These are phyloP conservation scores for Drosophila neocordata DNA, from an alignment of 1,140 invertebrate genomes.

Conservation along the genomic window DNA sequence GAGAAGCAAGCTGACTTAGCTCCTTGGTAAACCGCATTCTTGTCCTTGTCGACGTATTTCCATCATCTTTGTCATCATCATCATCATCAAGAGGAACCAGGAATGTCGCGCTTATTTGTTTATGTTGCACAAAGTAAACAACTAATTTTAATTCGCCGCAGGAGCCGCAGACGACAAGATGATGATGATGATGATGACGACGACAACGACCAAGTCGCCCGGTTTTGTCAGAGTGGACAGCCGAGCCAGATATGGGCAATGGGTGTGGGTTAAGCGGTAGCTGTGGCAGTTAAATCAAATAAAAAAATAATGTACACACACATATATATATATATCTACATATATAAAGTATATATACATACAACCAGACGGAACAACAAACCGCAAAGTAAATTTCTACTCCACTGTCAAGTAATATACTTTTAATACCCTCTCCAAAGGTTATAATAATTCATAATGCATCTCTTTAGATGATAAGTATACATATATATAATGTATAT, in stretches of 20 bases:
- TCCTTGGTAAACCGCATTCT: slow-evolving; percentile 1
- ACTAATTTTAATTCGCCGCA: slow-evolving; percentile 80
- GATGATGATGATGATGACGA: slow-evolving; percentile 33
- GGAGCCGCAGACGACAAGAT: slow-evolving; percentile 64
- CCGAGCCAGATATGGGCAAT: slow-evolving; percentile 1
- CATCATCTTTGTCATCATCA: slow-evolving; percentile 30
- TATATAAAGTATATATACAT: neutral
- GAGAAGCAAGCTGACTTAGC: neutral
- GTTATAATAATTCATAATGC: neutral
- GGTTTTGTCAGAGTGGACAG: slow-evolving; percentile 28
- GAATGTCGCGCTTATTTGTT: slow-evolving; percentile 71
- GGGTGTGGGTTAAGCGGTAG: slow-evolving; percentile 21
- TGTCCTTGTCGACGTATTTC: slow-evolving; percentile 10
- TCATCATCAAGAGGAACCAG: slow-evolving; percentile 27
- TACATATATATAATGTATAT: no score
- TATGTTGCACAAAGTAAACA: slow-evolving; percentile 78
- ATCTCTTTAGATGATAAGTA: no score
- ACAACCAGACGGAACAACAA: slow-evolving; percentile 7
- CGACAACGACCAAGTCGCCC: slow-evolving; percentile 23
- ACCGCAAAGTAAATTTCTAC: slow-evolving; percentile 34
- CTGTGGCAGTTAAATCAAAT: slow-evolving; percentile 40
- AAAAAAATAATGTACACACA: slow-evolving; percentile 36
- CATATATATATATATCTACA: slow-evolving; percentile 4
- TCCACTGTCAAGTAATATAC: neutral
- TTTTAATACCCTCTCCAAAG: neutral